phyloP scores from a whole-genome alignment of 2,797 vertebrate species.

The Crenuchus spilurus region DNA sequence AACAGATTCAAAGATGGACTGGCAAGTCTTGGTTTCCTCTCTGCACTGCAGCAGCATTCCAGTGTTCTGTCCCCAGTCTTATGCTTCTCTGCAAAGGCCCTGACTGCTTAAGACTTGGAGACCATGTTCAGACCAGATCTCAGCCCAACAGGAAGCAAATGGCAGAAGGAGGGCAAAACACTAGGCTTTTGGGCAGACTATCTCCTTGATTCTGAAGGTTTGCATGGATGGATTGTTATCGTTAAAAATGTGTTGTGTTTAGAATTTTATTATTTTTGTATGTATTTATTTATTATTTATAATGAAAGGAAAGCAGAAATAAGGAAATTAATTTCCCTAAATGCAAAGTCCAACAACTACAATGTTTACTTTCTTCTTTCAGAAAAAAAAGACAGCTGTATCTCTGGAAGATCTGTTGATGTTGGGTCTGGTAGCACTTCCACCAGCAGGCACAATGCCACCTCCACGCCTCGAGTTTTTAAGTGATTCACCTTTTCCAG shows the following conservation, averaged over 20 bases:
- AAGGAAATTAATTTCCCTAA: neutral
- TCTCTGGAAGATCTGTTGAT: neutral
- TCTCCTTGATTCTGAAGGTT: neutral
- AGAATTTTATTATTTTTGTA: too few relatives aligned
- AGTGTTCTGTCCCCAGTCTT: neutral
- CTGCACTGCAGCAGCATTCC: constrained; percentile 5
- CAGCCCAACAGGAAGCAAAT: neutral
- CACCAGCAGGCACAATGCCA: neutral
- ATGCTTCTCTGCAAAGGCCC: constrained; percentile 5
- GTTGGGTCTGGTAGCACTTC: neutral
- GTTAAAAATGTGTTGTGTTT: neutral
- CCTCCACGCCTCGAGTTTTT: neutral
- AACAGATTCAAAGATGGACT: constrained; percentile 8
- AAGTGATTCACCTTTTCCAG: neutral
- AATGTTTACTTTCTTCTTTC: neutral
- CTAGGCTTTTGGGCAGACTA: neutral
- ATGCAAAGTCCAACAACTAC: neutral
- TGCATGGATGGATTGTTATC: neutral
- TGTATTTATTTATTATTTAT: too few relatives aligned
- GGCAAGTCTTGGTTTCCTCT: neutral
- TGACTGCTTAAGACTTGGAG: neutral
- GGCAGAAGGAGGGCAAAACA: neutral
- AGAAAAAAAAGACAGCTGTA: neutral
- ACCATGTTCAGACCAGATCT: neutral
- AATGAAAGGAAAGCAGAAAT: too few relatives aligned